Percentiles rank a stretch among this genome's conserved stretches.
phyloP scores from a whole-genome alignment of 2,113 vertebrate genomes.

The Myotis lucifugus region DNA sequence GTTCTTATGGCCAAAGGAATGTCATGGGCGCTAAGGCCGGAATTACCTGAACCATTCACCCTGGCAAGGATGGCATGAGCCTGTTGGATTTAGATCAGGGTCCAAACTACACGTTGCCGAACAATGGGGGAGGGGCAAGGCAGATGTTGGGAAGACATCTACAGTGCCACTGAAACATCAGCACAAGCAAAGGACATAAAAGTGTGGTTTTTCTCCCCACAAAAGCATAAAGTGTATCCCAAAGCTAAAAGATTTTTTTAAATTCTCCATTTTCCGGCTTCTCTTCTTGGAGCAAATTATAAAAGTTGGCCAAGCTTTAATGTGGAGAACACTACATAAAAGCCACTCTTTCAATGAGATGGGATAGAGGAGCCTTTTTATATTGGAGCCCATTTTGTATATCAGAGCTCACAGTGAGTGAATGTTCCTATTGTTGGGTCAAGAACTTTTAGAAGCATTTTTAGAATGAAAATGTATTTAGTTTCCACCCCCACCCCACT shows the following conservation, averaged over 20 bases:
- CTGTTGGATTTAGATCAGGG: background rate
- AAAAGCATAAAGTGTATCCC: background rate
- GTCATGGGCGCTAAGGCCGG: background rate
- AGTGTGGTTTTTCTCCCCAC: background rate
- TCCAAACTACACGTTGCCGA: background rate
- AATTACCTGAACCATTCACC: background rate
- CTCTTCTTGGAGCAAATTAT: background rate
- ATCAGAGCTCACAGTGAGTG: background rate
- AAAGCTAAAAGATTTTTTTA: background rate
- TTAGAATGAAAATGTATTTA: background rate
- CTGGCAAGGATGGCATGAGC: background rate
- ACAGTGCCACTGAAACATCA: background rate
- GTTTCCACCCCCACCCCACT: background rate
- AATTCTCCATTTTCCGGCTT: slow-evolving; percentile 5
- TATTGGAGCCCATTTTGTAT: background rate
- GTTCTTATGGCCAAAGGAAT: background rate
- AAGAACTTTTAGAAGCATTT: background rate
- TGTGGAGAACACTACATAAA: background rate
- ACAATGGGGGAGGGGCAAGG: background rate
- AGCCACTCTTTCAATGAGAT: background rate
- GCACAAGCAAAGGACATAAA: background rate
- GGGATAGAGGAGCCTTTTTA: background rate
- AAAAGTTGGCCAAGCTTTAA: background rate
- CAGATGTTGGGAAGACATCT: background rate
- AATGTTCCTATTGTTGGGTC: background rate